Evolutionary conservation across 2,888 invertebrate genomes (phyloP).

Genomic region (Gryllus longicercus): DNA sequence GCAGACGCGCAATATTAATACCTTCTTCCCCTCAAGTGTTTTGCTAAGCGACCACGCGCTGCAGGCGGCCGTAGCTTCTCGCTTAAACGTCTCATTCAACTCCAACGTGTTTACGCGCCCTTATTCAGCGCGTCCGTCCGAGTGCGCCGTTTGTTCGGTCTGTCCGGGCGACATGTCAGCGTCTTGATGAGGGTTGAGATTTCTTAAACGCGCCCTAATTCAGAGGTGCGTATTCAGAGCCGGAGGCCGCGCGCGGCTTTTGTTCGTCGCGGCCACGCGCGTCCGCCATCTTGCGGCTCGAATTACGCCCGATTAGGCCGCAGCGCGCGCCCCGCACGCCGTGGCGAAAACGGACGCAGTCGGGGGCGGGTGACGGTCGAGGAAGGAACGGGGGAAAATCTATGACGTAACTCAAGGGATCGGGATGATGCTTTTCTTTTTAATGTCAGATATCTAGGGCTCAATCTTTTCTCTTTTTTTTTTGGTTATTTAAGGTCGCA

Average conservation of each 20-base stretch:
- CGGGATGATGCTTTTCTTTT: too few species aligned
- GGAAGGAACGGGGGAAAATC: too few species aligned
- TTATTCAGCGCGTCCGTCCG: background rate
- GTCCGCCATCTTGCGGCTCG: conserved; percentile 7
- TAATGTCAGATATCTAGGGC: too few species aligned
- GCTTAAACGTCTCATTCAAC: background rate
- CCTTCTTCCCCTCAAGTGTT: background rate
- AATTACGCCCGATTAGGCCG: background rate
- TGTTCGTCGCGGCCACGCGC: background rate
- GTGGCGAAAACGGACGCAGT: background rate
- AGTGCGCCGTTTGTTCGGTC: background rate
- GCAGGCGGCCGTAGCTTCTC: background rate
- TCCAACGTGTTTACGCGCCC: background rate
- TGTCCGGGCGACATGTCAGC: conserved; percentile 7
- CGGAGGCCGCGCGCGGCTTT: background rate
- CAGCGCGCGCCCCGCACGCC: background rate
- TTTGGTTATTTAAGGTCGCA: too few species aligned
- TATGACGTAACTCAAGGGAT: too few species aligned
- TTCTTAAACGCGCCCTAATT: conserved; percentile 6
- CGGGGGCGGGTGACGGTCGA: too few species aligned
- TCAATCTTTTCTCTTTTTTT: too few species aligned
- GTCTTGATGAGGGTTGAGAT: conserved; percentile 17
- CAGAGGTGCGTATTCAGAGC: background rate
- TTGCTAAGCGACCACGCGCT: background rate
- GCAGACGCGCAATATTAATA: too few species aligned